Percentiles rank a stretch among this genome's conserved stretches.
Evolutionary conservation across 2,888 invertebrate species (phyloP).

Genomic region (Euzophera pinguis): DNA sequence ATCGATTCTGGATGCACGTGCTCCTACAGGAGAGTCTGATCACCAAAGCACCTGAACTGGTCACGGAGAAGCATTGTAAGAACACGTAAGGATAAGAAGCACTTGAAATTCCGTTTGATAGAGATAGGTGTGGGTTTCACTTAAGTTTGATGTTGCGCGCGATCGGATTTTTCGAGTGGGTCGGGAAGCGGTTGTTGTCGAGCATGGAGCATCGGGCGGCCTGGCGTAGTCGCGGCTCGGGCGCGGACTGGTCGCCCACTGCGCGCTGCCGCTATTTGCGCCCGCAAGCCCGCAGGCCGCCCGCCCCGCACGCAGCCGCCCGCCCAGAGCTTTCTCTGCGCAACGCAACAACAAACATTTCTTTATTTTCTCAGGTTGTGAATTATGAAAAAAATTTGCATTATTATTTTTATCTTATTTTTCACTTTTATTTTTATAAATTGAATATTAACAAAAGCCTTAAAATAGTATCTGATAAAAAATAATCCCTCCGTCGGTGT

Average conservation of each 20-base stretch:
- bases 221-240: conserved; percentile 39
- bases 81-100: conserved; percentile 27
- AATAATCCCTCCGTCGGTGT: too few relatives aligned
- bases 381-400: not conserved
- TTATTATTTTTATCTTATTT: not conserved
- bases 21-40: conserved; percentile 29
- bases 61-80: conserved; percentile 33
- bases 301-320: conserved; percentile 52
- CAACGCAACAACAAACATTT: conserved; percentile 60
- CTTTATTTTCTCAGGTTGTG: conserved; percentile 40
- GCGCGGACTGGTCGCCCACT: conserved; percentile 44
- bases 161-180: conserved; percentile 26
- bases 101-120: not conserved
- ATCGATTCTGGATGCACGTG: conserved; percentile 47
- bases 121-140: not conserved
- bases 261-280: conserved; percentile 73
- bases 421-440: too few relatives aligned
- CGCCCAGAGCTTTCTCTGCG: conserved; percentile 72
- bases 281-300: conserved; percentile 44
- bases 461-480: too few relatives aligned
- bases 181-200: conserved; percentile 15
- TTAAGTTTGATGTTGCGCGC: conserved; percentile 25
- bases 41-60: conserved; percentile 35
- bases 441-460: too few relatives aligned
- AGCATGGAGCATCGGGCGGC: conserved; percentile 15